phyloP scores from a whole-genome alignment of 2,113 vertebrate genomes.

The Odobenus rosmarus region DNA sequence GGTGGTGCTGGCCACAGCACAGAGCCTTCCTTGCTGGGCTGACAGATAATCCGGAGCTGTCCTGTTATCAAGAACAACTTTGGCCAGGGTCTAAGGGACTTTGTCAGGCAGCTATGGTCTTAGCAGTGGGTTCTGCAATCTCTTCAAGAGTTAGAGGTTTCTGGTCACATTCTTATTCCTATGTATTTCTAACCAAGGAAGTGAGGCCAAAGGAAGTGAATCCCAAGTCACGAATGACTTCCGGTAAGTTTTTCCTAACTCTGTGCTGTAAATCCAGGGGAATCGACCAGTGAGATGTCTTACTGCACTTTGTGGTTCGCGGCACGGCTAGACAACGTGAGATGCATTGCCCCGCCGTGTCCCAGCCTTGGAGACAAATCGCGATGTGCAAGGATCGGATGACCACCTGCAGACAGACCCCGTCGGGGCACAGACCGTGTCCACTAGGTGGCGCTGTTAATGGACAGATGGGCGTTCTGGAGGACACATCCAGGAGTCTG shows the following conservation, averaged over 20 bases:
- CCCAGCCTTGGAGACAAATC: background rate
- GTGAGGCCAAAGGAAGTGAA: background rate
- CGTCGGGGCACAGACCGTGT: background rate
- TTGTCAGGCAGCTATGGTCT: background rate
- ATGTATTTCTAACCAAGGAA: background rate
- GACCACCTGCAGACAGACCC: background rate
- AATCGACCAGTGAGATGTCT: background rate
- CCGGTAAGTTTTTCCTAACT: background rate
- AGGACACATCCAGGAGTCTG: background rate
- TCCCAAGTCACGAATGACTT: background rate
- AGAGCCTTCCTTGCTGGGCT: background rate
- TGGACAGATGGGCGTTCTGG: rapidly evolving
- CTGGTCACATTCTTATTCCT: background rate
- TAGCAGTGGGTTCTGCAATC: background rate
- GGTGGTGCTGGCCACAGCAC: background rate
- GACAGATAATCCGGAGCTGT: background rate
- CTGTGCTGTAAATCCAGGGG: background rate
- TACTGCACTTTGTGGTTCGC: rapidly evolving
- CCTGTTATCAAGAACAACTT: background rate
- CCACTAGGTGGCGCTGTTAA: background rate
- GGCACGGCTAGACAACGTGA: background rate
- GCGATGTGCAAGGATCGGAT: background rate
- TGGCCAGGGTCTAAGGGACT: background rate
- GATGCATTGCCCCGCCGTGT: background rate
- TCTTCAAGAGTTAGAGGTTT: background rate